phyloP scores from a whole-genome alignment of 1,140 invertebrate genomes.

The Thaumetopoea pityocampa region DNA sequence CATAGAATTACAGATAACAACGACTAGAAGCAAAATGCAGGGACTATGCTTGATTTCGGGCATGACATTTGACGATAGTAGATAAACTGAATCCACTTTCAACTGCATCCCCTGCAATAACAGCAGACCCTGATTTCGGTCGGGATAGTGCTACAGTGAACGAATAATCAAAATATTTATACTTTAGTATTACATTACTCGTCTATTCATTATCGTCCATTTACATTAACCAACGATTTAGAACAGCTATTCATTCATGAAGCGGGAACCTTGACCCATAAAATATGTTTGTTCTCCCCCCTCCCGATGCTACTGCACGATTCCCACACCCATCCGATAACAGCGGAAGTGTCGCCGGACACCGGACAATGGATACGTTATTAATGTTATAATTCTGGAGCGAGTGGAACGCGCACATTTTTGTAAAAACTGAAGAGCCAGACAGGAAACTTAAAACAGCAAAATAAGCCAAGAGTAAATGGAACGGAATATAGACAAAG shows the following conservation, averaged over 20 bases:
- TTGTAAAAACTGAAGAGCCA: conserved; percentile 10
- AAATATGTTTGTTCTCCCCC: conserved; percentile 49
- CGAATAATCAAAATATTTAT: conserved; percentile 5
- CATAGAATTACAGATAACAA: no score
- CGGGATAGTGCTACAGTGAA: no score
- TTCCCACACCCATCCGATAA: conserved; percentile 48
- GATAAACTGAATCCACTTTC: no score
- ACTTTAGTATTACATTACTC: conserved; percentile 1
- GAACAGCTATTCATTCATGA: conserved; percentile 27
- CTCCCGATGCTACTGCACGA: conserved; percentile 38
- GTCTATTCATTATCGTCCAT: conserved; percentile 32
- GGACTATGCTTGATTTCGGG: no score
- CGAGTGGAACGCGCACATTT: conserved; percentile 20
- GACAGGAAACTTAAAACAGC: conserved; percentile 32
- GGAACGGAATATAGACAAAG: neutral
- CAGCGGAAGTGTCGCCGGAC: conserved; percentile 49
- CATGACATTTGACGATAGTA: no score
- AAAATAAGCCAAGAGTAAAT: conserved; percentile 18
- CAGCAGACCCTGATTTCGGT: no score
- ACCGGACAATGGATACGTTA: conserved; percentile 59
- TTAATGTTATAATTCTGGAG: conserved; percentile 36
- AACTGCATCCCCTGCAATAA: no score
- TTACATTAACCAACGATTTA: conserved; percentile 24
- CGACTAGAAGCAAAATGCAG: no score
- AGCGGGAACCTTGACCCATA: conserved; percentile 53